Percentiles rank a stretch among this genome's conserved stretches.
phyloP scores from a whole-genome alignment of 2,113 vertebrate genomes.

The Pseudopodoces humilis region DNA sequence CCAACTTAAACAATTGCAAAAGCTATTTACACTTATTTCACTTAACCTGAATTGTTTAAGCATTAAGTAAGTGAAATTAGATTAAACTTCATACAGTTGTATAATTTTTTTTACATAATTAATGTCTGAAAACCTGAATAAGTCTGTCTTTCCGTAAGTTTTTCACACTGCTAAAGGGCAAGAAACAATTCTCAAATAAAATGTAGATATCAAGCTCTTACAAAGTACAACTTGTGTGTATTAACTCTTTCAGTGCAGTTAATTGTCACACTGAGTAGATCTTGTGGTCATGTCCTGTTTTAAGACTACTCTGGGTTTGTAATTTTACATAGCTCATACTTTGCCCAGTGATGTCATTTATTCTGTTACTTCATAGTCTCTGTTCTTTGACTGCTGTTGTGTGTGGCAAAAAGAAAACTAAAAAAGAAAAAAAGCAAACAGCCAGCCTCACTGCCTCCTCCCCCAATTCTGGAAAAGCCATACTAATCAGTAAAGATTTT shows the following conservation, averaged over 20 bases:
- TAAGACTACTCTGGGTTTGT: background rate
- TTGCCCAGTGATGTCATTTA: background rate
- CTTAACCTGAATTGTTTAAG: background rate
- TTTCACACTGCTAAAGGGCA: background rate
- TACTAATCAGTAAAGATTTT: background rate
- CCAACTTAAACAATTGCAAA: background rate
- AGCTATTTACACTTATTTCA: background rate
- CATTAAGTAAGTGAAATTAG: background rate
- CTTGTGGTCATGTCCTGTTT: background rate
- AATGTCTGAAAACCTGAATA: background rate
- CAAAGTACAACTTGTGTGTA: background rate
- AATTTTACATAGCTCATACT: background rate
- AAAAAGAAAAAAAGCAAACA: background rate
- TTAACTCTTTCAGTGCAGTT: background rate
- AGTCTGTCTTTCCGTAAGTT: background rate
- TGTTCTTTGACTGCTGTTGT: background rate
- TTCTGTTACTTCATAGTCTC: background rate
- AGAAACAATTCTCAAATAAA: background rate
- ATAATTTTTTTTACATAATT: background rate
- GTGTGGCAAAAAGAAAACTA: background rate
- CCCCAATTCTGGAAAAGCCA: background rate
- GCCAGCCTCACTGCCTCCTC: background rate
- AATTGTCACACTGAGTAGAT: background rate
- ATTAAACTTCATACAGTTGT: background rate
- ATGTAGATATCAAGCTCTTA: background rate